Base-by-base conservation (phyloP, 2,888 invertebrate species). In the Pheosia gnoma region DNA sequence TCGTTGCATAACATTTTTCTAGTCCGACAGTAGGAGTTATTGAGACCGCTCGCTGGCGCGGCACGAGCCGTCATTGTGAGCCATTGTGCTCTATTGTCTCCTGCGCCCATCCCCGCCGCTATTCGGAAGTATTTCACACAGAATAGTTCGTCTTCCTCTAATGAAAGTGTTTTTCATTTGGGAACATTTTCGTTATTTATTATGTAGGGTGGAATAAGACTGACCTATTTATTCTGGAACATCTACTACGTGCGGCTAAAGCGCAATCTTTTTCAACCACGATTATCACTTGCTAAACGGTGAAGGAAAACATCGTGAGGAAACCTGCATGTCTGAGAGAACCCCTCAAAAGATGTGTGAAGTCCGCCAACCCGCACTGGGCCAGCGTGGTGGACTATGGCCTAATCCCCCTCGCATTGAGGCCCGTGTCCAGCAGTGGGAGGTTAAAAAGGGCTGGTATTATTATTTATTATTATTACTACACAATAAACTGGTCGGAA, bases 91-190 rank as follows among this genome's bases (percentile, higher is more conserved):
- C 63, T 41, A 66, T 70, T 73, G 68, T 71, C 62, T 59, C 25
- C 58, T 39, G 58, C 58, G 57, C 57, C 41, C 54, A 58, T 55
- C 54, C 61, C 63, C 60, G 58, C 55, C 53, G 60, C 60, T 41
- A 65, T 41, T 56, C 64, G 67, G 68, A 78, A 79, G 77, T 77
- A 79, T 77, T 80, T 37, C 68, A 71, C 57, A 68, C 75, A 45
- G 61, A 71, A 79, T 75, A 74, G 73, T 78, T 76, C 62, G 63
- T 71, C 69, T 71, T 58, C 25, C 25, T 67, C 65, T 68, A 65
- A 69, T 70, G 66, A 64, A 59, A 76, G 69, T 72, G 60, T 71
- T 78, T 75, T 69, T 71, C 65, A 70, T 77, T 65, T 57, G 57
- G 60, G 65, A 64, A 68, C 58, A 66, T 68, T 67, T 65, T 65